Evolutionary conservation across 2,797 vertebrate genomes (phyloP).

Genomic region (Emydoidea blandingii): DNA sequence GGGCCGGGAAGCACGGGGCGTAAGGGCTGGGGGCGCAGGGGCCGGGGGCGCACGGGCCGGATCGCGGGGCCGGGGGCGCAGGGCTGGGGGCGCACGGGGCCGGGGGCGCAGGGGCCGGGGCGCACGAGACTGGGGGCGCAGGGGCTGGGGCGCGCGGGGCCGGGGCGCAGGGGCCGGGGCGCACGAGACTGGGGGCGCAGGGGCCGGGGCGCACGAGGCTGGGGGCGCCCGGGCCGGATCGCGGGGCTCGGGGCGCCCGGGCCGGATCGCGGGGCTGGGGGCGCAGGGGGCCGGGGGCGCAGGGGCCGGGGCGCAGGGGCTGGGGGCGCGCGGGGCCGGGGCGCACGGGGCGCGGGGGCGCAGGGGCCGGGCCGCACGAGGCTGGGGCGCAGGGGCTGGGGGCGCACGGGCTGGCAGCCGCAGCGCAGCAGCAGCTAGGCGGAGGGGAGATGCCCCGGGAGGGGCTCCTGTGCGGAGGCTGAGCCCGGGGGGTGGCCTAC

Average conservation of each 20-base stretch:
- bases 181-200: background rate
- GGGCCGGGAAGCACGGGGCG: background rate
- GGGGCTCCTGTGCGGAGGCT: background rate
- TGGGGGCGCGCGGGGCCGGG: background rate
- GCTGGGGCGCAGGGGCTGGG: background rate
- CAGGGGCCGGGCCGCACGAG: background rate
- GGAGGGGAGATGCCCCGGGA: background rate
- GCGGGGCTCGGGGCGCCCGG: constrained; percentile 41
- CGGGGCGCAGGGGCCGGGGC: constrained; percentile 42
- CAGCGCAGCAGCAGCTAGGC: constrained; percentile 30
- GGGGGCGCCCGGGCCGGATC: constrained; percentile 23
- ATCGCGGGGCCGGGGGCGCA: background rate
- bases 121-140: constrained; percentile 26
- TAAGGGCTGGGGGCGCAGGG: background rate
- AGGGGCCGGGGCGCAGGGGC: background rate
- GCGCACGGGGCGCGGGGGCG: background rate
- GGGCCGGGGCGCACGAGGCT: background rate
- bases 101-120: background rate
- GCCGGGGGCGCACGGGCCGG: background rate
- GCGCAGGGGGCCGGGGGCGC: constrained; percentile 17
- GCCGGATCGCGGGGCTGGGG: background rate
- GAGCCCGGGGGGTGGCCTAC: background rate
- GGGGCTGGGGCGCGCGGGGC: too few species aligned
- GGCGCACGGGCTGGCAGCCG: background rate
- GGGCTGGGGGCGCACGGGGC: background rate